Percentiles rank a stretch among this genome's conserved stretches.
These are phyloP conservation scores for Tenthredo mesomela DNA, from an alignment of 2,888 invertebrate species.

Conservation along the genomic window DNA sequence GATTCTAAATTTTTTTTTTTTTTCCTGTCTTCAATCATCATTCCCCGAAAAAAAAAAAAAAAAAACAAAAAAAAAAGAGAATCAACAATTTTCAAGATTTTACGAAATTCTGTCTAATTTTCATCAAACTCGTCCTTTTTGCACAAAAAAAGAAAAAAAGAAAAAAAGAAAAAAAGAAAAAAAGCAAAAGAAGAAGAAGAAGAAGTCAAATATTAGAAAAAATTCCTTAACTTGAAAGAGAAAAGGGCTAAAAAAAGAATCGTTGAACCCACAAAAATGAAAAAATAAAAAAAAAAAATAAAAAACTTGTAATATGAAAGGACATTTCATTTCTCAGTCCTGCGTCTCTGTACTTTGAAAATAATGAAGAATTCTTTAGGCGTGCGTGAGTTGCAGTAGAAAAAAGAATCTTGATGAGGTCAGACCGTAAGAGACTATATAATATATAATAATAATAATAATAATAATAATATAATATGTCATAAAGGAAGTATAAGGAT, in stretches of 20 bases:
- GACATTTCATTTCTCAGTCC: not conserved
- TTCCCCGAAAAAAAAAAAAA: not conserved
- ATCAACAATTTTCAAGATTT: not conserved
- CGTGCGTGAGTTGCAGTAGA: constrained; percentile 34
- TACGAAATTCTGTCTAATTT: too few relatives aligned
- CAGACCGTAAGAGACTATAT: not conserved
- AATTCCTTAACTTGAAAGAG: too few relatives aligned
- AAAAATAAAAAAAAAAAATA: not conserved
- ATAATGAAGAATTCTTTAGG: constrained; percentile 29
- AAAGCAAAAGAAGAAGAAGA: too few relatives aligned
- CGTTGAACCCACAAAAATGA: not conserved
- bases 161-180: not conserved
- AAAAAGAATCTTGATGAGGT: constrained; percentile 31
- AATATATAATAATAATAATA: too few relatives aligned
- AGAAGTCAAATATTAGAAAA: not conserved
- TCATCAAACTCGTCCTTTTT: too few relatives aligned
- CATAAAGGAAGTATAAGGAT: not conserved
- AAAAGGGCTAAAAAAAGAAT: not conserved
- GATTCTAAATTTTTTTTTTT: not conserved
- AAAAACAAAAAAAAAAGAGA: not conserved
- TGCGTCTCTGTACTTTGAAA: constrained; percentile 8
- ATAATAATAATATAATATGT: not conserved
- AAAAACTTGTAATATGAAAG: constrained; percentile 1
- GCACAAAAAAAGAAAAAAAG: too few relatives aligned
- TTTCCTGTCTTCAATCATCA: not conserved